phyloP scores from a whole-genome alignment of 2,888 invertebrate genomes.

The Phaedon cochleariae region DNA sequence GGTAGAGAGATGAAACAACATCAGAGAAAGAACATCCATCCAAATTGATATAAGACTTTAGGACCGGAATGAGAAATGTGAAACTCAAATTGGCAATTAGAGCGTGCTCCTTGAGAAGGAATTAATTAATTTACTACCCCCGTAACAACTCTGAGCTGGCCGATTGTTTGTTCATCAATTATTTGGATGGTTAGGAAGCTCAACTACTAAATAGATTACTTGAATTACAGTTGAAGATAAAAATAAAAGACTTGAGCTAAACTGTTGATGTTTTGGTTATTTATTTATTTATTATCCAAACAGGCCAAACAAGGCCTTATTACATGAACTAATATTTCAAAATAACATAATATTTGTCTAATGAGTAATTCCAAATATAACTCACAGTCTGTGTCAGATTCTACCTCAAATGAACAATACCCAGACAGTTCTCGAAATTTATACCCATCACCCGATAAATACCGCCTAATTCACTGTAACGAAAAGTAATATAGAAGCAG shows the following conservation, averaged over 20 bases:
- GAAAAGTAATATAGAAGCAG: too few relatives aligned
- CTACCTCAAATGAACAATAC: too few relatives aligned
- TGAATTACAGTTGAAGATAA: not conserved
- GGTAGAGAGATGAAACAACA: not conserved
- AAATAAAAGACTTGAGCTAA: not conserved
- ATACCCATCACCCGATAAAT: too few relatives aligned
- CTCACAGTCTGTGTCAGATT: too few relatives aligned
- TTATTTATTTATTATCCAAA: too few relatives aligned
- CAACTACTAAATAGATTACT: not conserved
- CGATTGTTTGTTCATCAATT: conserved; percentile 19
- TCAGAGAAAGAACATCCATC: not conserved
- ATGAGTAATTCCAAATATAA: too few relatives aligned
- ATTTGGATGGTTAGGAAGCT: not conserved
- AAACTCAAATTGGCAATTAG: conserved; percentile 16
- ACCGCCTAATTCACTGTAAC: too few relatives aligned
- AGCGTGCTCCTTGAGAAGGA: not conserved
- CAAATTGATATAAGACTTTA: conserved; percentile 9
- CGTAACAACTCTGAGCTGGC: not conserved
- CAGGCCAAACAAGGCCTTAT: too few relatives aligned
- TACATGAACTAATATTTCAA: too few relatives aligned
- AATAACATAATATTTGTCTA: too few relatives aligned
- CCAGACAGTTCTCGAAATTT: too few relatives aligned
- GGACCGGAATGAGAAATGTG: not conserved
- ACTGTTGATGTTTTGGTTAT: not conserved
- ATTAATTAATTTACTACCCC: conserved; percentile 14